Evolutionary conservation across 2,797 vertebrate species (phyloP).

Genomic region (Sebastes hopkinsi): DNA sequence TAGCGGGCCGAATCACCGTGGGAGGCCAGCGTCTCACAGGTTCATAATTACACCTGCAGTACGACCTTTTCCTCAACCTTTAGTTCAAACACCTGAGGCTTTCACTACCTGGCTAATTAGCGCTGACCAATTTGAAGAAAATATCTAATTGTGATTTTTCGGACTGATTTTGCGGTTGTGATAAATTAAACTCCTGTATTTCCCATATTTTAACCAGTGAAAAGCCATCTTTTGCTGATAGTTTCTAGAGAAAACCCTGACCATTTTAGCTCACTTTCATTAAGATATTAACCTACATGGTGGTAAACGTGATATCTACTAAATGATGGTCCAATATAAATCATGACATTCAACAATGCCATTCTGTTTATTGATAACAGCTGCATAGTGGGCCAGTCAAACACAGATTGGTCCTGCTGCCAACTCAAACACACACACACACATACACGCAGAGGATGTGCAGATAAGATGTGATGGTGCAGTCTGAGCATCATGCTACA

Average conservation of each 20-base stretch:
- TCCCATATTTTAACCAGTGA: too few relatives aligned
- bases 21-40: slow-evolving; percentile 16
- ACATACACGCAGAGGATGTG: not conserved
- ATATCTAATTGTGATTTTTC: not conserved
- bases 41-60: slow-evolving; percentile 13
- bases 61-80: not conserved
- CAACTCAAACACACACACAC: not conserved
- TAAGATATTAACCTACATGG: not conserved
- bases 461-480: not conserved
- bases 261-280: not conserved
- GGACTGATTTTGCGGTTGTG: not conserved
- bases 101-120: not conserved
- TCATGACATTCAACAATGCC: not conserved
- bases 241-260: not conserved
- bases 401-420: not conserved
- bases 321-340: not conserved
- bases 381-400: not conserved
- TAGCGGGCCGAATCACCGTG: not conserved
- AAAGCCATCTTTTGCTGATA: not conserved
- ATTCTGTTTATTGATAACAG: not conserved
- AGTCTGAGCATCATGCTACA: not conserved
- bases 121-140: not conserved
- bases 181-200: not conserved
- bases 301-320: not conserved
- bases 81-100: not conserved